Base-by-base conservation (phyloP, 2,113 vertebrate genomes). In the Panurus biarmicus region DNA sequence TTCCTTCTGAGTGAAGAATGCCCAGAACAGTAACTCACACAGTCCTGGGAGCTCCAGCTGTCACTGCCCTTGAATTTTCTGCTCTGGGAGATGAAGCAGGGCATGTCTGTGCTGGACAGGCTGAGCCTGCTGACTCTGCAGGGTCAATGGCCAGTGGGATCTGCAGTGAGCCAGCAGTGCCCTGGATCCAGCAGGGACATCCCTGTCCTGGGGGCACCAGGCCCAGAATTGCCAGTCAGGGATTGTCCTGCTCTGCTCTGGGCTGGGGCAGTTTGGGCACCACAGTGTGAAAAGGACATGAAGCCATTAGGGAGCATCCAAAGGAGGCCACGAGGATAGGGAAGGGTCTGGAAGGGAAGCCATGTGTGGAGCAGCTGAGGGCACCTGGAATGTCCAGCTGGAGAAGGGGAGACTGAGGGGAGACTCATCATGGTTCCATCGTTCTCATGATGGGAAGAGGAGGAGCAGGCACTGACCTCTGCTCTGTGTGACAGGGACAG, bases 371-470 rank as follows among this genome's bases (percentile, higher is more conserved):
- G 38, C 7, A 1, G 44, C 47, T 62, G 67, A 45, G 67, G 38
- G 56, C 54, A 42, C 20, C 31, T 42, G 38, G 21, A 2, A 3
- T 54, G 48, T 38, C 54, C 67, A 45, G 9, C 33, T 83, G 67
- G 38, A 82, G 40, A 42, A 42, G 40, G 40, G 60, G 33, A 62
- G 47, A 22, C 38, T 53, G 80, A 72, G 57, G 14, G 13, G 13
- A 72, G 11, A 36, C 45, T 71, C 16, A 36, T 14, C 26, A 2
- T 9, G 3, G 33, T 11, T 45, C 0, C 13, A 72, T 1, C 5
- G 0, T 26, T 31, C 57, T 26, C 11, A 11, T 26, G 40, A 36
- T 6, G 8, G 51, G 26, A 7, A 24, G 25, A 31, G 60, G 25
- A 53, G 38, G 66, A 14, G 22, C 47, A 54, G 75, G 7, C n/a